Conservation (phyloP, 1,140 invertebrate species). For the Caenorhabditis briggsae region DNA sequence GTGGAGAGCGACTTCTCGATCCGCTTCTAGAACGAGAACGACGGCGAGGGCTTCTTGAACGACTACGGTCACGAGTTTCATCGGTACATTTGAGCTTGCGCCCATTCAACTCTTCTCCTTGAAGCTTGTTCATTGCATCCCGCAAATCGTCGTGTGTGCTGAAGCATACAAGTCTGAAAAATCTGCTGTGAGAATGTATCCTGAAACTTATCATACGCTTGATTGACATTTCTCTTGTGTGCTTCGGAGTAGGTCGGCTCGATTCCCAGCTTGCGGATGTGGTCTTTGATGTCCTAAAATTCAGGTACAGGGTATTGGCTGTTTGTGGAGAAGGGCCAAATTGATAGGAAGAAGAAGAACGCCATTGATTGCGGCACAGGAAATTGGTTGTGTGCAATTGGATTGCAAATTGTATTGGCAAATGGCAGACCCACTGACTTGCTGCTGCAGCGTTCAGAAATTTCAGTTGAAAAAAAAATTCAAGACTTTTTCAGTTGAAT, state of each 20-base stretch:
- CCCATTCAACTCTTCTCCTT: constrained; percentile 94
- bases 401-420: constrained; percentile 53
- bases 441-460: constrained; percentile 45
- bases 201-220: constrained; percentile 86
- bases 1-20: constrained; percentile 50
- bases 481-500: constrained; percentile 6
- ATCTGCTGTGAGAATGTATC: constrained; percentile 57
- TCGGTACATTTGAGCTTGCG: constrained; percentile 87
- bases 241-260: constrained; percentile 99
- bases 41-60: constrained; percentile 44
- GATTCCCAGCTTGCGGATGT: constrained; percentile 94
- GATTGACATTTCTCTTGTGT: constrained; percentile 90
- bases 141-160: constrained; percentile 92
- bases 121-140: constrained; percentile 93
- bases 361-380: constrained; percentile 46
- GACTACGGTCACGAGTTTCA: constrained; percentile 67
- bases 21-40: constrained; percentile 45
- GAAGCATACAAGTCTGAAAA: constrained; percentile 90
- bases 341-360: constrained; percentile 50
- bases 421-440: constrained; percentile 50
- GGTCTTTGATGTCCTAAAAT: constrained; percentile 95
- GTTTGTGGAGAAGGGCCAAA: constrained; percentile 40
- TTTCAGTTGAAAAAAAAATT: constrained; percentile 4
- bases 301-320: constrained; percentile 35
- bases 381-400: constrained; percentile 47